Evolutionary conservation across 2,113 vertebrate species (phyloP), one percentile per base, ranked within the genome.

Genomic region (Sterna hirundo): DNA sequence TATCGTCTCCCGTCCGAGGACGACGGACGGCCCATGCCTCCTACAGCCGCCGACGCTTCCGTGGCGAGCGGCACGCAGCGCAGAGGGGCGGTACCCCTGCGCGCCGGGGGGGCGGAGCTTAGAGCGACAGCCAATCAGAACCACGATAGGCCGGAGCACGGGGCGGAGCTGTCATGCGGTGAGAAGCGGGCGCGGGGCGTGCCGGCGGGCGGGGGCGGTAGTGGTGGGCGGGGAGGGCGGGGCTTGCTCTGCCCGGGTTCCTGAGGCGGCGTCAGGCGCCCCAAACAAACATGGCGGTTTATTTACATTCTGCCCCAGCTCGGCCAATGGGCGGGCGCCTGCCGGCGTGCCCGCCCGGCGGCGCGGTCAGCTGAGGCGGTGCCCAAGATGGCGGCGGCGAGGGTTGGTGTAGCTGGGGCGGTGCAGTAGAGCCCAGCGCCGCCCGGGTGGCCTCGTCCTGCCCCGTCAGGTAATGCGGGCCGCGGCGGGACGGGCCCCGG

Each of bases 1-100:
- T 1, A 13, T 1, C 15, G 3, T 0, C 11, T 0, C 0, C 2
- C 14, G 2, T 0, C 3, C 2, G 1, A 4, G 4, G 3, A 19
- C 1, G 0, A 9, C 9, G 0, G 19, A 3, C 11, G 0, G 13
- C 10, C 26, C 1, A 2, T 9, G 1, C 2, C 11, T 0, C 58
- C 5, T 4, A 11, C 5, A 4, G 15, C 0, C 3, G 4, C 6
- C 18, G 1, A 29, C 51, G 3, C 2, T 5, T 8, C 46, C n/a
- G 0, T 9, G 1, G 14, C 49, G 3, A 27, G 11, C 15, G 1
- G 11, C 40, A 11, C 4, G 6, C 7, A 5, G 13, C 14, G 14
- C 44, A 5, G 23, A 8, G 10, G 18, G n/a, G 16, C 71, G 13
- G 3, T 0, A 12, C 27, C 25, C 2, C 6, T 2, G 26, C 8